These are phyloP conservation scores for Nudaria mundana DNA, from an alignment of 2,888 invertebrate species.

Conservation along the genomic window DNA sequence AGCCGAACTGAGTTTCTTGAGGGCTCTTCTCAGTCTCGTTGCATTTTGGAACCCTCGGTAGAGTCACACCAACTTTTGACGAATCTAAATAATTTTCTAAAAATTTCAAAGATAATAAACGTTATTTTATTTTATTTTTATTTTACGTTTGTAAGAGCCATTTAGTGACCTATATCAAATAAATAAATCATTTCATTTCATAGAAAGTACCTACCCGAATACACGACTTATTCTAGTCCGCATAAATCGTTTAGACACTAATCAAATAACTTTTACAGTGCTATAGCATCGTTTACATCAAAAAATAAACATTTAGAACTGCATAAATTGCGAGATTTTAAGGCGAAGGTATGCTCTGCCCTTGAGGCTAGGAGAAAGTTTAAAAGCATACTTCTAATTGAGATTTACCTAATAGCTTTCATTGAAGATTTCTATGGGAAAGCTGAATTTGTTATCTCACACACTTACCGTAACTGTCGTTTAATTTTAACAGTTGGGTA, in stretches of 20 bases:
- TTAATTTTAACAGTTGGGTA: conserved; percentile 4
- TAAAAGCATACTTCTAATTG: neutral
- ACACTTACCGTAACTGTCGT: neutral
- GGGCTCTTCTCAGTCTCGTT: no score
- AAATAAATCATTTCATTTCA: no score
- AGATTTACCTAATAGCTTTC: conserved; percentile 1
- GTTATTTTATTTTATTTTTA: no score
- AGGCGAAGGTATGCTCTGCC: neutral
- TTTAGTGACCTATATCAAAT: no score
- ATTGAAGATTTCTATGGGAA: neutral
- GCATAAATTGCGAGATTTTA: neutral
- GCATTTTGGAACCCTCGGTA: no score
- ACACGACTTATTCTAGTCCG: neutral
- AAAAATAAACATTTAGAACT: neutral
- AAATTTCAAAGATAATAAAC: no score
- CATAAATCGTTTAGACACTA: neutral
- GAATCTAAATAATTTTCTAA: no score
- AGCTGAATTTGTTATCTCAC: neutral
- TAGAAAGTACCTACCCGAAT: neutral
- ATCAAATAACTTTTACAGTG: neutral
- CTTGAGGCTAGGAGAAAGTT: neutral
- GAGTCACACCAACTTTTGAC: no score
- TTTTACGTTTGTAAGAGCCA: no score
- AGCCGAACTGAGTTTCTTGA: no score
- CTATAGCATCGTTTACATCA: neutral